These are phyloP conservation scores for Pristionchus arcanus DNA, from an alignment of 2,888 invertebrate species.

Conservation along the genomic window DNA sequence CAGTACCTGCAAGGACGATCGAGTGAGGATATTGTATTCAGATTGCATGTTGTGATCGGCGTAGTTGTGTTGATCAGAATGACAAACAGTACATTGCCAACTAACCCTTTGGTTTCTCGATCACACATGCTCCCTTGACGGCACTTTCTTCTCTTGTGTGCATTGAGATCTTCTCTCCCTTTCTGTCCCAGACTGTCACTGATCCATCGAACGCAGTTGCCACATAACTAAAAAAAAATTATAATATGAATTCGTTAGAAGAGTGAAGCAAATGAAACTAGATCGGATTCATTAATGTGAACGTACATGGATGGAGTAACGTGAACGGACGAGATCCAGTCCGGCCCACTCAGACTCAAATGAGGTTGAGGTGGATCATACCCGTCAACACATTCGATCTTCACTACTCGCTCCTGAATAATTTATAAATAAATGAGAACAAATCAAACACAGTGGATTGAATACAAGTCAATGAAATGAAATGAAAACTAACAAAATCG, in stretches of 20 bases:
- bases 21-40: neutral
- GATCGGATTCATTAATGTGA: neutral
- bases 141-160: constrained; percentile 35
- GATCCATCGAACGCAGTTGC: constrained; percentile 76
- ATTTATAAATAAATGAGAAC: neutral
- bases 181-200: constrained; percentile 69
- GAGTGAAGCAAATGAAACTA: too few relatives aligned
- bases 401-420: constrained; percentile 87
- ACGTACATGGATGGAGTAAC: constrained; percentile 65
- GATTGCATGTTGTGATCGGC: neutral
- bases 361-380: constrained; percentile 93
- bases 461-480: neutral
- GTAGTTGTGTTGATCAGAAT: neutral
- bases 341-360: constrained; percentile 94
- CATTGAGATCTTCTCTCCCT: constrained; percentile 59
- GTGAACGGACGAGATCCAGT: constrained; percentile 93
- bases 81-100: neutral
- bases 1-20: neutral
- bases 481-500: constrained; percentile 61
- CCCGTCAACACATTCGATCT: constrained; percentile 93
- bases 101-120: constrained; percentile 15
- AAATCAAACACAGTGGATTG: neutral
- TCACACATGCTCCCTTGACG: constrained; percentile 39
- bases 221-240: constrained; percentile 66
- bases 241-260: too few relatives aligned